phyloP scores from a whole-genome alignment of 1,140 invertebrate species.

The Aphis gossypii region DNA sequence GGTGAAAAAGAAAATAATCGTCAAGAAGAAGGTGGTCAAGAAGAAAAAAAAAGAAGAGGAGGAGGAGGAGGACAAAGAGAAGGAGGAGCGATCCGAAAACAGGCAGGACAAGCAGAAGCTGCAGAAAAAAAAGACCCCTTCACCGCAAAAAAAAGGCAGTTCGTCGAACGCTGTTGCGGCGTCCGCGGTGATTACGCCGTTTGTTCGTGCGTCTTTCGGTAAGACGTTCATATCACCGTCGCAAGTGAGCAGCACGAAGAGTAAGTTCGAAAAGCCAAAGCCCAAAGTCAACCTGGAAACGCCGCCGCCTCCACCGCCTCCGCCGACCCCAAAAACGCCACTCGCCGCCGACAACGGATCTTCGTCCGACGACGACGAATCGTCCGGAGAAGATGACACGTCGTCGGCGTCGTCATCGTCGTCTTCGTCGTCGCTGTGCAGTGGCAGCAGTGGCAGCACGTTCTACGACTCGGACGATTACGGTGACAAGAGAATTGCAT shows the following conservation, averaged over 20 bases:
- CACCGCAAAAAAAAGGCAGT: neutral
- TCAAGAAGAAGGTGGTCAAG: conserved; percentile 41
- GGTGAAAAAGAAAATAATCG: conserved; percentile 49
- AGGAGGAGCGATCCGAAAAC: neutral
- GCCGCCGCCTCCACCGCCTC: neutral
- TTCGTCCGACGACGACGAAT: conserved; percentile 4
- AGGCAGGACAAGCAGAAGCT: neutral
- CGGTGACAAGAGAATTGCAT: conserved; percentile 47
- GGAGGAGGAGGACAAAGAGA: neutral
- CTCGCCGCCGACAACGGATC: neutral
- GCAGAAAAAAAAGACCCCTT: neutral
- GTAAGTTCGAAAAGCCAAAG: conserved; percentile 47
- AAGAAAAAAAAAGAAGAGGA: neutral
- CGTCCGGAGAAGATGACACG: neutral
- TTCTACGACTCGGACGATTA: conserved; percentile 49
- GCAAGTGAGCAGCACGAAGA: conserved; percentile 49
- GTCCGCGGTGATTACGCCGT: conserved; percentile 20
- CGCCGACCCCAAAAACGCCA: neutral
- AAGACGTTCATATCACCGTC: conserved; percentile 53
- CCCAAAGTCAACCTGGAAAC: conserved; percentile 10
- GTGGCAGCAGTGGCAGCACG: neutral
- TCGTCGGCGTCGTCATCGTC: neutral
- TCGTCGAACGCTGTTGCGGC: neutral
- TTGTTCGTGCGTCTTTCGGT: conserved; percentile 39
- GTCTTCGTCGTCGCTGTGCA: neutral